Conservation (phyloP, 2,888 invertebrate genomes). For the Drosophila histrio region DNA sequence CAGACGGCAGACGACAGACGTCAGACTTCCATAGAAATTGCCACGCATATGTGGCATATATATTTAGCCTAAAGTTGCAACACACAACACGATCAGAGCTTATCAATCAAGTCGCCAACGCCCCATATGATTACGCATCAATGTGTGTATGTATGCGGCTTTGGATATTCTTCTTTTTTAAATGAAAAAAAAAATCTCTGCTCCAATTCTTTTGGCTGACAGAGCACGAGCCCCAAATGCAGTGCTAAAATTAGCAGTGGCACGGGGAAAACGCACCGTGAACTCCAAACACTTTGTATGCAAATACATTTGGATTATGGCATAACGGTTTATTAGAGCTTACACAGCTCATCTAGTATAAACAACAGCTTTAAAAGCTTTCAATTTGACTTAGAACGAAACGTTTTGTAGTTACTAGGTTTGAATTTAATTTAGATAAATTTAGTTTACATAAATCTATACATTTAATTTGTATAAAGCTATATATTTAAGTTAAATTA, state of each 20-base stretch:
- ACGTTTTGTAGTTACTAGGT: no score
- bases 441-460: no score
- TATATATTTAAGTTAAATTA: no score
- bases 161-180: slow-evolving; percentile 6
- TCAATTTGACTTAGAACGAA: no score
- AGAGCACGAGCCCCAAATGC: slow-evolving; percentile 19
- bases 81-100: slow-evolving; percentile 33
- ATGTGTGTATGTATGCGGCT: slow-evolving; percentile 7
- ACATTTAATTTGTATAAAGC: no score
- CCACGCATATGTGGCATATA: slow-evolving; percentile 11
- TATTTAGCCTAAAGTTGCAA: slow-evolving; percentile 27
- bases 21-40: not conserved
- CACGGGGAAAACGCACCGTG: slow-evolving; percentile 19
- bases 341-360: not conserved
- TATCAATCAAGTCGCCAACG: slow-evolving; percentile 33
- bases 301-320: not conserved
- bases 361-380: not conserved
- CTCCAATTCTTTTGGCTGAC: slow-evolving; percentile 41
- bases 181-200: slow-evolving; percentile 26
- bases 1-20: slow-evolving; percentile 13
- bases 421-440: no score
- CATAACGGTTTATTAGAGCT: not conserved
- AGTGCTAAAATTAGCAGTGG: slow-evolving; percentile 51
- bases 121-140: slow-evolving; percentile 26
- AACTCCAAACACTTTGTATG: slow-evolving; percentile 3